Conservation (phyloP, 2,888 invertebrate species). For the Branchipolynoe longqiensis region DNA sequence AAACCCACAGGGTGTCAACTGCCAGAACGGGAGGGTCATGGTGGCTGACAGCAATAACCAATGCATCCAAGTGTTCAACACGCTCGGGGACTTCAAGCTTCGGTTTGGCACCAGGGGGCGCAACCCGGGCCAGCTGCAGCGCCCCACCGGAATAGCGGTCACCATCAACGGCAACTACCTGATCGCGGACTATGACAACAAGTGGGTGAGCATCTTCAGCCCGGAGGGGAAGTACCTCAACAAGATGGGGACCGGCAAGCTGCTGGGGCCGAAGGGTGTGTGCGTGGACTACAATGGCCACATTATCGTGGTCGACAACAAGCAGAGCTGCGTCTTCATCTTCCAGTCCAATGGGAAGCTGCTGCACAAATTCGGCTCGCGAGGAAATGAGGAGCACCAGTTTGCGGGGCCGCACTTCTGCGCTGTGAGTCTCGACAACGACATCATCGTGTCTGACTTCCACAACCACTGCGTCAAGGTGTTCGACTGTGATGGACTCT, state of each 20-base stretch:
- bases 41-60: constrained; percentile 84
- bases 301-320: constrained; percentile 84
- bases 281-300: constrained; percentile 83
- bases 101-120: constrained; percentile 82
- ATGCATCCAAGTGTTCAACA: constrained; percentile 79
- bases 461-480: constrained; percentile 83
- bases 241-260: constrained; percentile 83
- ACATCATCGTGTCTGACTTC: constrained; percentile 84
- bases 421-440: constrained; percentile 83
- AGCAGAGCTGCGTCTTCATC: constrained; percentile 83
- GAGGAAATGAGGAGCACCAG: constrained; percentile 82
- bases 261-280: constrained; percentile 84
- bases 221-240: constrained; percentile 83
- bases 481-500: constrained; percentile 83
- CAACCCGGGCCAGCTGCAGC: constrained; percentile 83
- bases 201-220: constrained; percentile 83
- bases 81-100: constrained; percentile 82
- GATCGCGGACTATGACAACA: constrained; percentile 84
- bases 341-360: constrained; percentile 83
- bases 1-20: constrained; percentile 83
- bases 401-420: constrained; percentile 85
- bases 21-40: constrained; percentile 81
- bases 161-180: constrained; percentile 83
- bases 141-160: constrained; percentile 83
- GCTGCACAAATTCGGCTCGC: constrained; percentile 82